Evolutionary conservation across 2,797 vertebrate species (phyloP), one percentile per base, ranked within the genome.

Genomic region (Clarias platycephalus): DNA sequence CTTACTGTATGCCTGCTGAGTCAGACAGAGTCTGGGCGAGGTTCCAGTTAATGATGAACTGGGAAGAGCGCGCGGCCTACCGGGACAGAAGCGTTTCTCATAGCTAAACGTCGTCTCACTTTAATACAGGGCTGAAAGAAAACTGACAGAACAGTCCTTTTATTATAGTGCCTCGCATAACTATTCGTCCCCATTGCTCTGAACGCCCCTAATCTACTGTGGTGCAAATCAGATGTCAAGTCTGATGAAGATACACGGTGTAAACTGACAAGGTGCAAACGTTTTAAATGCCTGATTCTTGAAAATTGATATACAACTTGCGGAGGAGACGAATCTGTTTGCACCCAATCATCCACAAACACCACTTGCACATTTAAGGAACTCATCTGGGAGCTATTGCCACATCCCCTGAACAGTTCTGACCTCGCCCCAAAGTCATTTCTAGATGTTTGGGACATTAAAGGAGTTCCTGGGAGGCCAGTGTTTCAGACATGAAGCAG

Each of bases 1-100:
- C 60, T 55, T 63, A 20, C 58, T 37, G 58, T 31, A 66, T 3
- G 68, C 58, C 34, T 62, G 57, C 68, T 74, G 68, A 82, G 22
- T 82, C 68, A 82, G 68, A 55, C 44, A 63, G 57, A 80, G 28
- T 22, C 83, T 80, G 76, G 58, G 67, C 72, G 4, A 74, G 31
- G 58, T 63, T 70, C 71, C 66, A 79, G 66, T 71, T 62, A 72
- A 37, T 64, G 66, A 78, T 62, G 37, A 71, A 62, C 76, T 34
- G 44, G 40, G 76, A 71, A 63, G 40, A 55, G 40, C 16, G 62
- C 37, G 40, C 16, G 13, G 76, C 64, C 66, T 16, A 34, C 55
- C n/a, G 64, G 49, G 76, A 80, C 6, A 13, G 60, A 20, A 62
- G n/a, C 24, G 55, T 63, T 44, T 71, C 74, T 78, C 49, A 68